phyloP scores from a whole-genome alignment of 2,113 vertebrate species.

The Tupaia tana region DNA sequence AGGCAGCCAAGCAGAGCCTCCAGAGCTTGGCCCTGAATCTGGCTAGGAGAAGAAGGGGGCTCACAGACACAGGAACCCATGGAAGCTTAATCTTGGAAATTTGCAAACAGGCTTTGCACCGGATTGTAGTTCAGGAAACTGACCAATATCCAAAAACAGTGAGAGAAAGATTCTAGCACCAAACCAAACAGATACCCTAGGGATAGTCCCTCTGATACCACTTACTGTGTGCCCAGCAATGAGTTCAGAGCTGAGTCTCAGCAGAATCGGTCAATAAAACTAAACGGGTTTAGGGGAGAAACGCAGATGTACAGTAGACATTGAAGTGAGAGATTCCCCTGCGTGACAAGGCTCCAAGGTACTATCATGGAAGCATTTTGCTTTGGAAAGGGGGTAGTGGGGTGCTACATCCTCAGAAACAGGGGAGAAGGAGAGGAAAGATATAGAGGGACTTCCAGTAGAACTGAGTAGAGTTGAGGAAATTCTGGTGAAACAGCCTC shows the following conservation, averaged over 20 bases:
- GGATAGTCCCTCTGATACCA: not conserved
- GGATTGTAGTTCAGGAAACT: not conserved
- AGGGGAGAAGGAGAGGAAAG: not conserved
- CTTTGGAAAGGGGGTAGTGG: not conserved
- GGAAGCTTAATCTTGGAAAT: not conserved
- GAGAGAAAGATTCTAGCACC: not conserved
- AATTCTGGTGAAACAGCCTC: not conserved
- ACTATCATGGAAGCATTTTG: not conserved
- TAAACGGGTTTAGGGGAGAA: not conserved
- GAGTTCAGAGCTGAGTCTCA: not conserved
- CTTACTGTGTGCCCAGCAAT: not conserved
- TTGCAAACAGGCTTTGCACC: not conserved
- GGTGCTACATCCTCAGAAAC: not conserved
- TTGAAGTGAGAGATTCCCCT: not conserved
- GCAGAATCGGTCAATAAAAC: not conserved
- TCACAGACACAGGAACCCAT: rapidly evolving
- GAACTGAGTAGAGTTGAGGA: not conserved
- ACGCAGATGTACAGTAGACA: rapidly evolving
- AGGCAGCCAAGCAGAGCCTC: not conserved
- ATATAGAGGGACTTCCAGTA: not conserved
- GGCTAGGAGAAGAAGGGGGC: not conserved
- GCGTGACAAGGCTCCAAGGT: not conserved
- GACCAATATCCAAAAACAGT: not conserved
- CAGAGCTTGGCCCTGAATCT: not conserved
- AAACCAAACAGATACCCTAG: not conserved